Evolutionary conservation across 2,113 vertebrate species (phyloP).

Genomic region (Callipepla squamata): DNA sequence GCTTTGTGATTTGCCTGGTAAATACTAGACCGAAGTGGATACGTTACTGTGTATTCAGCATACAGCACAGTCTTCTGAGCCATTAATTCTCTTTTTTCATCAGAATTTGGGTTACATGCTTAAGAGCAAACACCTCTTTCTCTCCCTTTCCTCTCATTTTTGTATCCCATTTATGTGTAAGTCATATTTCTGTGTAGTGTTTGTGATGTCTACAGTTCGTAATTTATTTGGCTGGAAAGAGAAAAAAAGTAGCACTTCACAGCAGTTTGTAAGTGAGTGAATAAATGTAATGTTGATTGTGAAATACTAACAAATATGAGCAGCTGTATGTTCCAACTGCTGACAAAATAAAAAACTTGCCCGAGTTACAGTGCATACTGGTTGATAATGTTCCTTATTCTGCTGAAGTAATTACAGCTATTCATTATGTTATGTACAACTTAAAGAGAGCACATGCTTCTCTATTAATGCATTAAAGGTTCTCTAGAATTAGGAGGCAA

Average conservation of each 20-base stretch:
- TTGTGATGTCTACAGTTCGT: not conserved
- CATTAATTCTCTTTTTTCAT: not conserved
- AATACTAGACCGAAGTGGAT: slow-evolving; percentile 55
- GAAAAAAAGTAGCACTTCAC: not conserved
- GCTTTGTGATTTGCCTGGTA: slow-evolving; percentile 77
- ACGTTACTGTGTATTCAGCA: not conserved
- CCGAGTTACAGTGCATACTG: not conserved
- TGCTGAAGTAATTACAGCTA: not conserved
- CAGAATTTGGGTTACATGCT: not conserved
- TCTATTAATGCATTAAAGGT: not conserved
- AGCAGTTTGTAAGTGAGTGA: not conserved
- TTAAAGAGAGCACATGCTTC: not conserved
- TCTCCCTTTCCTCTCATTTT: not conserved
- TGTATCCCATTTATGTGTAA: not conserved
- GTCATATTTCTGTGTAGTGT: not conserved
- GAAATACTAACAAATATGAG: not conserved
- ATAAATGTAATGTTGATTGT: slow-evolving; percentile 12
- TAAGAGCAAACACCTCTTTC: not conserved
- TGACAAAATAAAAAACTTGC: slow-evolving; percentile 44
- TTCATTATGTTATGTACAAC: not conserved
- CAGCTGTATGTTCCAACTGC: slow-evolving; percentile 1
- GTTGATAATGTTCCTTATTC: not conserved
- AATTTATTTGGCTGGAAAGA: slow-evolving; percentile 31
- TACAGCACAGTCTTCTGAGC: not conserved
- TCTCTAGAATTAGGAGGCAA: not conserved